A percentile compares a stretch with the other conserved stretches of the same genome.
Evolutionary conservation across 2,113 vertebrate genomes (phyloP).

Genomic region (Perca fluviatilis): DNA sequence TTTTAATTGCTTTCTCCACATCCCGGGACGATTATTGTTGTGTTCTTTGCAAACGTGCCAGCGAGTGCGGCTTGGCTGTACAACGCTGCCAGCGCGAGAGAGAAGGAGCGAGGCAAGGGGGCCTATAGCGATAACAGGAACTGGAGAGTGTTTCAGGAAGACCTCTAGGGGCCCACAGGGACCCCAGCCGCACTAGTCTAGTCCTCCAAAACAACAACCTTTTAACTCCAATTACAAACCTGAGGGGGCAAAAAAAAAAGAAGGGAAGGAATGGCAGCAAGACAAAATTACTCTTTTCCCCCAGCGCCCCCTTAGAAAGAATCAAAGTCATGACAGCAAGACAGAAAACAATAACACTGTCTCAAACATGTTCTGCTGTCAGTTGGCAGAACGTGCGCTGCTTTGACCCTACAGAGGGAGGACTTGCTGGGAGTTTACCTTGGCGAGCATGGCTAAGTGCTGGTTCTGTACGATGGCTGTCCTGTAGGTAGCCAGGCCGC

Average conservation of each 20-base stretch:
- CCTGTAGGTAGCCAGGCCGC: constrained; percentile 96
- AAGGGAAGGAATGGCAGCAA: constrained; percentile 45
- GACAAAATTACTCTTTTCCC: constrained; percentile 61
- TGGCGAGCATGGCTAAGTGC: constrained; percentile 97
- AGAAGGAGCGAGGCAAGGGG: constrained; percentile 3
- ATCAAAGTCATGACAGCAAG: constrained; percentile 46
- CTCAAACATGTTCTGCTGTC: constrained; percentile 47
- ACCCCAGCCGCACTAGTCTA: constrained; percentile 44
- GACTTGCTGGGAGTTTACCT: constrained; percentile 83
- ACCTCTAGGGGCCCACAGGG: constrained; percentile 63
- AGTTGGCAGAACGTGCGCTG: constrained; percentile 14
- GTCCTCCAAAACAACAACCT: constrained; percentile 74
- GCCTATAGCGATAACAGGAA: constrained; percentile 60
- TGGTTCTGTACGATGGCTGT: constrained; percentile 99
- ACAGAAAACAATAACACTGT: constrained; percentile 50
- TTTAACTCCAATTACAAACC: constrained; percentile 80
- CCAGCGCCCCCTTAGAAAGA: constrained; percentile 53
- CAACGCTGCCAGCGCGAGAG: constrained; percentile 46
- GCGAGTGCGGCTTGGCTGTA: constrained; percentile 56
- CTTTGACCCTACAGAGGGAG: constrained; percentile 19
- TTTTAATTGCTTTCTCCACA: constrained; percentile 86
- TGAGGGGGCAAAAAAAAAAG: constrained; percentile 36
- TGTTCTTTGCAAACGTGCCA: constrained; percentile 73
- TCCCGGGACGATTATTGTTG: constrained; percentile 78
- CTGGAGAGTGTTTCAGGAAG: constrained; percentile 62